A percentile compares a stretch with the other conserved stretches of the same genome.
These are phyloP conservation scores for Cheilosia variabilis DNA, from an alignment of 2,888 invertebrate genomes.

Conservation along the genomic window DNA sequence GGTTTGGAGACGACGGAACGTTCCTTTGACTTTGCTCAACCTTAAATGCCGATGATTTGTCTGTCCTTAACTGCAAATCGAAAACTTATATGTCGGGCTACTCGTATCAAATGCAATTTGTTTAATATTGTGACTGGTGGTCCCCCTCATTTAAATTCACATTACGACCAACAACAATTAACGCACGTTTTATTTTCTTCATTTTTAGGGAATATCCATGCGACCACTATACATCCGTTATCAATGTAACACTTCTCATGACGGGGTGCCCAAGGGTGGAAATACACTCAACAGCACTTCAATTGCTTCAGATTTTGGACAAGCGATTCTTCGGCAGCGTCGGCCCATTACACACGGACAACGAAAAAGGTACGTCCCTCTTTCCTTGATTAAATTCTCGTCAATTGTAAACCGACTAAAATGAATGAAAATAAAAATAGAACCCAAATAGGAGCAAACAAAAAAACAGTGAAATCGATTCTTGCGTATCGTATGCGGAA, in stretches of 20 bases:
- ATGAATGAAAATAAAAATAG: conserved; percentile 23
- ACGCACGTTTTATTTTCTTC: conserved; percentile 46
- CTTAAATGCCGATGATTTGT: not conserved
- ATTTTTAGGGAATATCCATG: conserved; percentile 95
- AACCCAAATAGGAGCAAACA: conserved; percentile 27
- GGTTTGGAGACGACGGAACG: not conserved
- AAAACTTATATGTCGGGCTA: not conserved
- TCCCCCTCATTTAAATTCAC: conserved; percentile 13
- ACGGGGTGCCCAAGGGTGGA: conserved; percentile 96
- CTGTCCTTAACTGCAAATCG: not conserved
- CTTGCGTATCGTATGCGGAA: conserved; percentile 3
- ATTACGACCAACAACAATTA: not conserved
- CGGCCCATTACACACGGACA: conserved; percentile 88
- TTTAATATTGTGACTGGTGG: not conserved
- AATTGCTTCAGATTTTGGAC: conserved; percentile 96
- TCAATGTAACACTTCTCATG: conserved; percentile 98
- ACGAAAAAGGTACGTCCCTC: conserved; percentile 88
- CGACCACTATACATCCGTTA: conserved; percentile 98
- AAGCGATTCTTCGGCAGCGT: conserved; percentile 96
- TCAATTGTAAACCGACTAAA: conserved; percentile 45
- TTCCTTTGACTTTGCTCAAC: not conserved
- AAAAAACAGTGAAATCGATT: conserved; percentile 41
- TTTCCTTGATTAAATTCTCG: conserved; percentile 56
- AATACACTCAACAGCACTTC: conserved; percentile 97
- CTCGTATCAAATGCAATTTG: not conserved